phyloP scores from a whole-genome alignment of 37 sponge, comb jelly and placozoan species.

The Axinella damicornis region DNA sequence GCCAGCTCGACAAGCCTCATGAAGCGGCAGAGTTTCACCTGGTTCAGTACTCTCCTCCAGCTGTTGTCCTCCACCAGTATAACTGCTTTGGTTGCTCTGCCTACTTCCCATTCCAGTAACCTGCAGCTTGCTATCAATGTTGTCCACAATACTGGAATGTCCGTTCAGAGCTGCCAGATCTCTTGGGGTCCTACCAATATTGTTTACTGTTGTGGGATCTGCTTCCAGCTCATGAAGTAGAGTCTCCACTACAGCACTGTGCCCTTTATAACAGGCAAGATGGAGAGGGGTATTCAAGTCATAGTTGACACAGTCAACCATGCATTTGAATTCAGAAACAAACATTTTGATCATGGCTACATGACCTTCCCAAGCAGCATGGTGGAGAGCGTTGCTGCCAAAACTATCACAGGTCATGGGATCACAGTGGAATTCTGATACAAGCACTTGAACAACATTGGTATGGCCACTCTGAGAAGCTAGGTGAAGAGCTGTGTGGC shows the following conservation, averaged over 20 bases:
- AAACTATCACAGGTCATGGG: neutral
- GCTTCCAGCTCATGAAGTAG: neutral
- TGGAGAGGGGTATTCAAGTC: neutral
- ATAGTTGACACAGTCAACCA: neutral
- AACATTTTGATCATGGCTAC: neutral
- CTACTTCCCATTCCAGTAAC: too few relatives aligned
- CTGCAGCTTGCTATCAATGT: too few relatives aligned
- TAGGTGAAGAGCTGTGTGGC: neutral
- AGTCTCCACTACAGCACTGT: neutral
- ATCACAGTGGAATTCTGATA: neutral
- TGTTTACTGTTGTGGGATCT: neutral
- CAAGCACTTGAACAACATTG: neutral
- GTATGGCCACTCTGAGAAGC: neutral
- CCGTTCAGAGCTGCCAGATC: neutral
- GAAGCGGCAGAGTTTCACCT: too few relatives aligned
- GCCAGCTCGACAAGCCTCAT: too few relatives aligned
- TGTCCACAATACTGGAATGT: too few relatives aligned
- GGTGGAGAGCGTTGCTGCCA: neutral
- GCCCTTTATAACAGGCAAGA: neutral
- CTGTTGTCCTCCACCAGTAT: too few relatives aligned
- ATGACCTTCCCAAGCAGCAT: neutral
- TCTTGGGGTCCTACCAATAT: neutral
- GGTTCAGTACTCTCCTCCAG: too few relatives aligned
- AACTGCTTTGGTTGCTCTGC: too few relatives aligned
- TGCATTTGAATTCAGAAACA: neutral